phyloP scores from a whole-genome alignment of 2,797 vertebrate species.

The Parauchenoglanis punctatus region DNA sequence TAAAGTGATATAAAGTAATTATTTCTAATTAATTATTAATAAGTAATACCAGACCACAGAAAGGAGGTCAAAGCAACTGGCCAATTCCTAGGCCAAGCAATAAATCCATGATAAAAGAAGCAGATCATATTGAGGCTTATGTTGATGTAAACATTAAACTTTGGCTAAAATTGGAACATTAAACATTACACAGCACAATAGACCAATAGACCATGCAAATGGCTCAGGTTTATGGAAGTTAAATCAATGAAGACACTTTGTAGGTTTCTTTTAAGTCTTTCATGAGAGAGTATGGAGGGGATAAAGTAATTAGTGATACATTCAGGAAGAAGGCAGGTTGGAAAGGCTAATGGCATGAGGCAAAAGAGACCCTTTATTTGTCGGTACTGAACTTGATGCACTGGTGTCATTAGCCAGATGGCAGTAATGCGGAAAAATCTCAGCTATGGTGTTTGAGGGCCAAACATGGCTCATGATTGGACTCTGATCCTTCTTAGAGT shows the following conservation, averaged over 20 bases:
- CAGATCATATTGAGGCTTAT: neutral
- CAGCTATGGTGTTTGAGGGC: neutral
- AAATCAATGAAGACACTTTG: conserved; percentile 1
- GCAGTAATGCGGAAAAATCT: neutral
- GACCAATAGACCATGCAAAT: conserved; percentile 12
- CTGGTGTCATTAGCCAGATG: neutral
- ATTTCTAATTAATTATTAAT: neutral
- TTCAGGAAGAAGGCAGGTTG: neutral
- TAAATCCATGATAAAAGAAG: neutral
- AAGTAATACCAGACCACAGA: neutral
- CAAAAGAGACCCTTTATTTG: neutral
- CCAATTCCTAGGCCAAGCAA: too few relatives aligned
- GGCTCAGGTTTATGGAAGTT: neutral
- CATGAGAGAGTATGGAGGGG: neutral
- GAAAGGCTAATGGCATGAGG: neutral
- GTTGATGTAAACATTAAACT: neutral
- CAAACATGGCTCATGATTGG: neutral
- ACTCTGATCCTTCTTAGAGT: neutral
- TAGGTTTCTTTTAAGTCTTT: neutral
- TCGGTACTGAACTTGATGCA: neutral
- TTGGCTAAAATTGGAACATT: neutral
- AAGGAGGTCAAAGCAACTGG: neutral
- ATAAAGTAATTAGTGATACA: conserved; percentile 8
- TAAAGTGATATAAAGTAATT: neutral
- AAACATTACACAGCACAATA: neutral